Conservation (phyloP, 2,888 invertebrate genomes). For the Trissolcus japonicus region DNA sequence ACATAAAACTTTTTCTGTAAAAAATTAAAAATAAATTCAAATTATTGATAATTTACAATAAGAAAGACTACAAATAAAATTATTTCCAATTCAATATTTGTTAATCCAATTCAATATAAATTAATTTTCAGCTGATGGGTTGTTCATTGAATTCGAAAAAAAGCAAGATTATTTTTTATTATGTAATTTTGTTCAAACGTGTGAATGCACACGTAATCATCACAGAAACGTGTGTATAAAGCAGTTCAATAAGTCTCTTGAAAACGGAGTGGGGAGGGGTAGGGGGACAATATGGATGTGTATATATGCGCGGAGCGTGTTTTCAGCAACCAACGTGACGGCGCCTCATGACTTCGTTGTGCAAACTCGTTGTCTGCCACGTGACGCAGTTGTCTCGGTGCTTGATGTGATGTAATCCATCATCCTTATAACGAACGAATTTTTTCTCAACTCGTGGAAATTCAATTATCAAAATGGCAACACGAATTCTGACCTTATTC, state of each 20-base stretch:
- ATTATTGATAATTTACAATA: no score
- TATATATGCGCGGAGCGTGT: conserved; percentile 7
- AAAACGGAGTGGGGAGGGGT: background rate
- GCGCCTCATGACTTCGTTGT: conserved; percentile 36
- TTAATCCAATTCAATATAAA: no score
- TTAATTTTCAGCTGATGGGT: no score
- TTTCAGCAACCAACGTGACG: conserved; percentile 41
- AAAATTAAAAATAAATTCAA: no score
- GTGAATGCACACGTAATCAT: background rate
- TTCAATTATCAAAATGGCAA: conserved; percentile 30
- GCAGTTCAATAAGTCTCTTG: conserved; percentile 18
- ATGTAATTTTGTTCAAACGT: background rate
- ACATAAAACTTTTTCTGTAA: no score
- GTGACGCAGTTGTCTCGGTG: conserved; percentile 36
- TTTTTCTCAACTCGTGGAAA: conserved; percentile 4
- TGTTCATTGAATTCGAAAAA: no score
- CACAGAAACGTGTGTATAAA: conserved; percentile 1
- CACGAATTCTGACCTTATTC: conserved; percentile 3
- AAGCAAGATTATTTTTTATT: background rate
- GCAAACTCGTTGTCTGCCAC: conserved; percentile 44
- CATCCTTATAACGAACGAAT: conserved; percentile 29
- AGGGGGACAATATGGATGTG: conserved; percentile 18
- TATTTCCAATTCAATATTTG: no score
- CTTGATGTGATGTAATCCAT: conserved; percentile 38
- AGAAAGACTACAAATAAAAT: no score